Conservation (phyloP, 1,140 invertebrate genomes). For the Euwallacea similis region DNA sequence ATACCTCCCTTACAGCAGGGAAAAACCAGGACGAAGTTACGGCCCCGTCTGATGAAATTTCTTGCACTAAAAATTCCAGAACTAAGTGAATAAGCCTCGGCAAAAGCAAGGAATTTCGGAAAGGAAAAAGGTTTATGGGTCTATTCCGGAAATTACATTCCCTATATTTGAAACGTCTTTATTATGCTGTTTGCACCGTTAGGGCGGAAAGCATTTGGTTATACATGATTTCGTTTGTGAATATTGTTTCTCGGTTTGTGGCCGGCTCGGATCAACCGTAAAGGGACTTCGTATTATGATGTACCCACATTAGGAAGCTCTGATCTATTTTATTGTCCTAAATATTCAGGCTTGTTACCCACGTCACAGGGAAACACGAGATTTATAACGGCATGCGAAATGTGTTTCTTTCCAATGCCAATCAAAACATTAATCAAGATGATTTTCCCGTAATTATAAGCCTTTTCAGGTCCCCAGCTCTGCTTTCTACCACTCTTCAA, state of each 20-base stretch:
- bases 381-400: no score
- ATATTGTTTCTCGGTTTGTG: background rate
- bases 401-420: no score
- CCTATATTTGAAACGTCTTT: constrained; percentile 14
- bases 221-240: background rate
- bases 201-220: background rate
- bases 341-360: no score
- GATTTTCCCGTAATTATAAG: no score
- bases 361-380: no score
- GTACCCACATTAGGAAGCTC: no score
- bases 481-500: no score
- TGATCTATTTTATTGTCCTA: no score
- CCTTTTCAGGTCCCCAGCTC: no score
- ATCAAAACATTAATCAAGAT: no score
- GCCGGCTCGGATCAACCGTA: no score
- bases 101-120: constrained; percentile 22
- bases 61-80: constrained; percentile 23
- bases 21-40: constrained; percentile 8
- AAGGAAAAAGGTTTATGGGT: constrained; percentile 19
- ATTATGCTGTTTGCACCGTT: constrained; percentile 9
- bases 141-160: constrained; percentile 20
- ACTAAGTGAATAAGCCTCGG: constrained; percentile 23
- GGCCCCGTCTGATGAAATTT: constrained; percentile 19
- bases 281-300: no score
- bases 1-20: background rate